phyloP scores from a whole-genome alignment of 35 echinoderm and acorn worm genomes.

The Ptychodera flava region DNA sequence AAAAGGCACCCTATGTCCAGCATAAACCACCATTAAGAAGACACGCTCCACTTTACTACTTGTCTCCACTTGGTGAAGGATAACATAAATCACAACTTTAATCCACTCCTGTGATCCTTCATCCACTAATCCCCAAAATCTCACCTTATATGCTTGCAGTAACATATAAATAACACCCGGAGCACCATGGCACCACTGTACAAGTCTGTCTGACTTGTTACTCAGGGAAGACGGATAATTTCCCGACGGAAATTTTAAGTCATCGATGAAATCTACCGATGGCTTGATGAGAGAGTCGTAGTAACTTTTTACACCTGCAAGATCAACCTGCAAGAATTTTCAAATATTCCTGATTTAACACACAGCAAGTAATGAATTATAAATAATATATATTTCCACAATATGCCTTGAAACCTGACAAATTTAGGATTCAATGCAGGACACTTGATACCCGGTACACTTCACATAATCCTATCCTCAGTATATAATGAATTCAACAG shows the following conservation, averaged over 20 bases:
- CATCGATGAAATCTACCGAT: conserved; percentile 56
- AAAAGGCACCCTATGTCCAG: too few species aligned
- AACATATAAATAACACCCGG: conserved; percentile 81
- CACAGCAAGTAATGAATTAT: background rate
- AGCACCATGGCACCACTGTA: conserved; percentile 97
- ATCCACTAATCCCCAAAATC: too few species aligned
- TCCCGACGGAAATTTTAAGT: conserved; percentile 62
- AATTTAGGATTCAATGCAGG: too few species aligned
- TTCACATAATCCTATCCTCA: too few species aligned
- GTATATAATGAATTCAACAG: too few species aligned
- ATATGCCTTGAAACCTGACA: background rate
- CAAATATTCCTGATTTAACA: background rate
- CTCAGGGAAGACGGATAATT: conserved; percentile 94
- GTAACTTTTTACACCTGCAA: conserved; percentile 7
- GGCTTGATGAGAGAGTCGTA: conserved; percentile 59
- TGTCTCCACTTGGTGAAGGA: too few species aligned
- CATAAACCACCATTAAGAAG: too few species aligned
- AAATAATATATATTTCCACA: background rate
- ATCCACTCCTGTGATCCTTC: too few species aligned
- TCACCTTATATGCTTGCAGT: conserved; percentile 80
- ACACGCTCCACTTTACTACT: too few species aligned
- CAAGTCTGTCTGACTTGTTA: conserved; percentile 59
- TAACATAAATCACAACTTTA: too few species aligned
- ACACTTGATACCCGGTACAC: too few species aligned
- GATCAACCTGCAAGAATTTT: conserved; percentile 20